Base-by-base conservation (phyloP, 2,888 invertebrate species). In the Heliconius aoede region DNA sequence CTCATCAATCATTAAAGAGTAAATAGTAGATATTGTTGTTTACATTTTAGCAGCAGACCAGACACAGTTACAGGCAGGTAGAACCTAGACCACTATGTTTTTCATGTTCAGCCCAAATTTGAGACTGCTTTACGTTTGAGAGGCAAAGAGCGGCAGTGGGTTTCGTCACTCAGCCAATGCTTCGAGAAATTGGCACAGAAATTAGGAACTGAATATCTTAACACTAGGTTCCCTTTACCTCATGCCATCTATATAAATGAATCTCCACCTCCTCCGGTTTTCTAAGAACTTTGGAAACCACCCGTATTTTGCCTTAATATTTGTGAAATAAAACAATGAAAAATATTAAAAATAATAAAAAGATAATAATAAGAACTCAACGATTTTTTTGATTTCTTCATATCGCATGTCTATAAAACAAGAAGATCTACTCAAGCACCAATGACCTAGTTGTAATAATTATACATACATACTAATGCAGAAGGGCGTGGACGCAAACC, bases 401-500 rank as follows among this genome's bases (percentile, higher is more conserved):
- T 55, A 69, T 72, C 72, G 72, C 72, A 60, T 72, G 72, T 60
- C 7, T 55, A 30, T 69, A 30, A 28, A 69, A 30, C 32, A 58
- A 72, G 72, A 61, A 36, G 72, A 72, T 61, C 40, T 72, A 60
- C 61, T n/a, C 36, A 36, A 46, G 40, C 26, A 72, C 26, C 76
- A 76, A 76, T 76, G 76, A 76, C 76, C 76, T 1, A 64, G 72
- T 72, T 80, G 75, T 60, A 18, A 82, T 82, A 84, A 87, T 86
- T 86, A 86, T 80, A 82, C 84, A 82, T 84, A 65, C 84, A 83
- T 85, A 83, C 81, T 86, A 87, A 86, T 87, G 87, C 87, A 64
- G 84, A 87, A 90, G 90, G 91, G 89, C 88, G 76, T 81, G 80
- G 83, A 83, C 83, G 81, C 84, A 86, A 84, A 84, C 87, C 83